phyloP scores from a whole-genome alignment of 2,888 invertebrate genomes.

The Loripinus fragilis region DNA sequence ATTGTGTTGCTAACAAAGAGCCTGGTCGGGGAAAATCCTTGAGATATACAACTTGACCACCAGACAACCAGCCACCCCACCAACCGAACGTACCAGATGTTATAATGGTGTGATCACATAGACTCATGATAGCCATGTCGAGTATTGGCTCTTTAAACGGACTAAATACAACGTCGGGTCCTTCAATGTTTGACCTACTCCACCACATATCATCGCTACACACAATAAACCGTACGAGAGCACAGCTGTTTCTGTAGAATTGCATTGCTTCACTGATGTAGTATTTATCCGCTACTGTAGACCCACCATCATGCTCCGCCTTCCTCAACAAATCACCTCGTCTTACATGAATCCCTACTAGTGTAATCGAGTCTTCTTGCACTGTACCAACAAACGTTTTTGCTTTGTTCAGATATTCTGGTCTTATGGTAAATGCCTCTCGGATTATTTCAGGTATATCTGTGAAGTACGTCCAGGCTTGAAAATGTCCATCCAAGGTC shows the following conservation, averaged over 20 bases:
- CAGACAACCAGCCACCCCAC: neutral
- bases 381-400: neutral
- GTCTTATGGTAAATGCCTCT: neutral
- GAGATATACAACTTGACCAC: neutral
- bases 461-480: neutral
- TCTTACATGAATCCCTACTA: neutral
- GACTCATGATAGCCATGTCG: neutral
- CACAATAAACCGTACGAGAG: neutral
- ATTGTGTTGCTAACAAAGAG: neutral
- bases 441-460: neutral
- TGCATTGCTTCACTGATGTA: too few relatives aligned
- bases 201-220: neutral
- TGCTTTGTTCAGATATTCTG: neutral
- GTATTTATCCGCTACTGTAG: too few relatives aligned
- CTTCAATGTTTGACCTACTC: neutral
- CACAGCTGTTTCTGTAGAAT: too few relatives aligned
- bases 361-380: neutral
- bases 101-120: slow-evolving; percentile 1
- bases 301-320: neutral
- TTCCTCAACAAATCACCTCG: neutral
- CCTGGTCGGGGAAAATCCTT: neutral
- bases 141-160: neutral
- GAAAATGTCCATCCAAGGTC: neutral
- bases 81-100: neutral
- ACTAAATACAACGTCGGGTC: neutral